These are phyloP conservation scores for Nymphicus hollandicus DNA, from an alignment of 2,113 vertebrate genomes.

Conservation along the genomic window DNA sequence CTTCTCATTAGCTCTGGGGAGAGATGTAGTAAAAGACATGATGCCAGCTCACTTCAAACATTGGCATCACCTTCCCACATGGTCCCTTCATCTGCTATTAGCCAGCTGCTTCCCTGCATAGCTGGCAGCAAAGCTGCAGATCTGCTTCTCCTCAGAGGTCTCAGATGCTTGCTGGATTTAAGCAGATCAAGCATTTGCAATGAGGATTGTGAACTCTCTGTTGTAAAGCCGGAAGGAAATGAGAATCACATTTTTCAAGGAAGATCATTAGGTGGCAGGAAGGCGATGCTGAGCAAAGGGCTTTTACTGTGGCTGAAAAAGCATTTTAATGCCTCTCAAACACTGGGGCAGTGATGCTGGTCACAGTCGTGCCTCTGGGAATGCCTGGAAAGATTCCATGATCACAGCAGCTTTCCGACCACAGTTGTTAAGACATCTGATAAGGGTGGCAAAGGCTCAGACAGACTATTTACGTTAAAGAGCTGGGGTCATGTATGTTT, in stretches of 20 bases:
- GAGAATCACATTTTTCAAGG: not conserved
- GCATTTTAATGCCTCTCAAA: not conserved
- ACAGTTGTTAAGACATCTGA: not conserved
- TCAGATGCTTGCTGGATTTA: not conserved
- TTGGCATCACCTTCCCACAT: fast-evolving
- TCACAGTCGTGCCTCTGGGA: not conserved
- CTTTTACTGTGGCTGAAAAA: not conserved
- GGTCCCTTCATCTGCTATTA: not conserved
- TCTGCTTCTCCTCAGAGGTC: not conserved
- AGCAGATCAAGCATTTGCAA: not conserved
- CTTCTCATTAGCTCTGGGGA: not conserved
- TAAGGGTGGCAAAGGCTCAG: not conserved
- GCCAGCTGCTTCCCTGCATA: not conserved
- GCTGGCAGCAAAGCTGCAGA: not conserved
- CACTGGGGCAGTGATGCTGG: not conserved
- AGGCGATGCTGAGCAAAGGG: not conserved
- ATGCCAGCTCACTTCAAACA: not conserved
- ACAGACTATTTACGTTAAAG: not conserved
- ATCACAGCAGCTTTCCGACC: not conserved
- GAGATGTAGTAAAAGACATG: not conserved
- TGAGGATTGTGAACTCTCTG: not conserved
- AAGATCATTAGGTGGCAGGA: not conserved
- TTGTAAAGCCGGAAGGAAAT: not conserved
- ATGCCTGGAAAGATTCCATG: not conserved
- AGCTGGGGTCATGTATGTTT: not conserved